phyloP scores from a whole-genome alignment of 2,888 invertebrate species.

The Thereva unica region DNA sequence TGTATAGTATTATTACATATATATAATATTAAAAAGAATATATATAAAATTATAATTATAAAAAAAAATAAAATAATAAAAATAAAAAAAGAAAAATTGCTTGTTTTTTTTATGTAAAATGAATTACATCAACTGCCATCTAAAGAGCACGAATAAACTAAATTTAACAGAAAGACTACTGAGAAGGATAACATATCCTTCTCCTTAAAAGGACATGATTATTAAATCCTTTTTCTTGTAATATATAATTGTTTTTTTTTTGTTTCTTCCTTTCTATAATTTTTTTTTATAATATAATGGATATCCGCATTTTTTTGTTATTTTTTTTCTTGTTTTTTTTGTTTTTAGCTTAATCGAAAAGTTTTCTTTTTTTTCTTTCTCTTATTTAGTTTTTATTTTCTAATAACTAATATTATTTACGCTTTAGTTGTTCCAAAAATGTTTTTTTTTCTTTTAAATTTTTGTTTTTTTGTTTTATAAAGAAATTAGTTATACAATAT shows the following conservation, averaged over 20 bases:
- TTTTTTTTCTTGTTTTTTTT: slow-evolving; percentile 24
- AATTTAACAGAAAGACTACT: slow-evolving; percentile 26
- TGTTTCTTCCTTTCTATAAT: slow-evolving; percentile 27
- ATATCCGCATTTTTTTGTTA: slow-evolving; percentile 24
- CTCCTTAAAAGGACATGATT: slow-evolving; percentile 18
- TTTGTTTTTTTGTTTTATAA: too few species aligned
- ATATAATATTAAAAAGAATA: slow-evolving; percentile 19
- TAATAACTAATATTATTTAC: slow-evolving; percentile 27
- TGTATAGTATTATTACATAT: slow-evolving; percentile 19
- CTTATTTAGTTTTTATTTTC: slow-evolving; percentile 11
- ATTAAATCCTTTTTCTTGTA: slow-evolving; percentile 15
- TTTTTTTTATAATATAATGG: background rate
- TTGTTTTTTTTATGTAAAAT: too few species aligned
- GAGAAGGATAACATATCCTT: slow-evolving; percentile 31
- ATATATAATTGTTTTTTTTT: slow-evolving; percentile 25
- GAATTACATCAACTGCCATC: slow-evolving; percentile 30
- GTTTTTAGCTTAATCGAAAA: slow-evolving; percentile 31
- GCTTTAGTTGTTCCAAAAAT: slow-evolving; percentile 33
- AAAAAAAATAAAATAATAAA: too few species aligned
- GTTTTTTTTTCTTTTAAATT: background rate
- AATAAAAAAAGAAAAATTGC: too few species aligned
- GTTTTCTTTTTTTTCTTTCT: slow-evolving; percentile 20
- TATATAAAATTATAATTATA: background rate
- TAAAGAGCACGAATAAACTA: slow-evolving; percentile 31
- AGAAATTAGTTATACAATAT: too few species aligned